These are phyloP conservation scores for Hoplias malabaricus DNA, from an alignment of 2,113 vertebrate genomes.

Conservation along the genomic window DNA sequence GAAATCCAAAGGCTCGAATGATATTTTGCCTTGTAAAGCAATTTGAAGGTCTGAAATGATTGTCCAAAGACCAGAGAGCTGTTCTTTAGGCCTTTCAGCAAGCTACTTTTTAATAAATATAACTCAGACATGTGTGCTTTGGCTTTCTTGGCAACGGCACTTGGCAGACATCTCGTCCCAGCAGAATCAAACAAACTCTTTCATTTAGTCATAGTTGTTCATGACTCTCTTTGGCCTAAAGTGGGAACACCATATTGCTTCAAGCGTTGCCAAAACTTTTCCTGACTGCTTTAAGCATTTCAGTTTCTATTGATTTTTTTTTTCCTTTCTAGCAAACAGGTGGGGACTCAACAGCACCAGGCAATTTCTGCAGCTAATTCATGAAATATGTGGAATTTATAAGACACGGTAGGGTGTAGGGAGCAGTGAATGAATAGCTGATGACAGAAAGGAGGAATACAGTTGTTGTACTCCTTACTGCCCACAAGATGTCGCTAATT, in stretches of 20 bases:
- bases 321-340: constrained; percentile 6
- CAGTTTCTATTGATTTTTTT: neutral
- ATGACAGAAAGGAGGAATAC: neutral
- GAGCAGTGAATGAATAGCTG: neutral
- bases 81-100: neutral
- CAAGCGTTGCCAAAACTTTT: constrained; percentile 18
- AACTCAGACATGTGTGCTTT: neutral
- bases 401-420: constrained; percentile 13
- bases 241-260: neutral
- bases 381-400: constrained; percentile 16
- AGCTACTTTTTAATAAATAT: constrained; percentile 5
- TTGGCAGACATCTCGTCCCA: neutral
- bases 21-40: neutral
- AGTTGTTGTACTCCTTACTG: neutral
- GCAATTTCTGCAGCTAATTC: neutral
- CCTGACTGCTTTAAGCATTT: constrained; percentile 1
- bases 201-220: constrained; percentile 24
- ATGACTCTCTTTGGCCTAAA: neutral
- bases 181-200: constrained; percentile 12
- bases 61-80: neutral
- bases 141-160: neutral
- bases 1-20: neutral
- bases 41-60: too few relatives aligned
- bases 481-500: constrained; percentile 19
- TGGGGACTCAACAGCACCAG: neutral